Percentiles rank a stretch among this genome's conserved stretches.
Conservation (phyloP, 2,888 invertebrate genomes). For the Polydrusus cervinus region DNA sequence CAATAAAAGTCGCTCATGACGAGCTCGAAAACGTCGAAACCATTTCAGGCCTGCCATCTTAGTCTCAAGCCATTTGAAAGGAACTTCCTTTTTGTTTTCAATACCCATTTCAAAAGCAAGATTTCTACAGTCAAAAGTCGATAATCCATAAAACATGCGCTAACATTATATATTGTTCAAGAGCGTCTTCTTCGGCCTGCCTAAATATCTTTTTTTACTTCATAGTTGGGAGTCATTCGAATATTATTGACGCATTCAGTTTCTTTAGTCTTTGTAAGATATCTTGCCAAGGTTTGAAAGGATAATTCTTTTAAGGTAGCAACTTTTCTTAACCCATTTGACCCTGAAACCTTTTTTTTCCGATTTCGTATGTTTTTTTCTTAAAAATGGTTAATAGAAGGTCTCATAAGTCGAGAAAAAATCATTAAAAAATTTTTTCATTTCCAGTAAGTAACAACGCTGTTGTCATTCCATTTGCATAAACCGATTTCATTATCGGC, state of each 20-base stretch:
- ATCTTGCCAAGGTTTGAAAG: slow-evolving; percentile 40
- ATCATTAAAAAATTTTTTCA: too few species aligned
- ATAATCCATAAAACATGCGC: slow-evolving; percentile 32
- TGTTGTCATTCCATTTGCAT: too few species aligned
- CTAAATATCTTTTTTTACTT: slow-evolving; percentile 38
- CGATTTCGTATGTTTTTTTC: too few species aligned
- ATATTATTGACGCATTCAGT: slow-evolving; percentile 27
- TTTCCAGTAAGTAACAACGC: too few species aligned
- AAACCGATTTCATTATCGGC: too few species aligned
- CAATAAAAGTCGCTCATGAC: slow-evolving; percentile 36
- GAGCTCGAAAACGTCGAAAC: background rate
- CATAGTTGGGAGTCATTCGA: slow-evolving; percentile 43
- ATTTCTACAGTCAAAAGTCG: slow-evolving; percentile 27
- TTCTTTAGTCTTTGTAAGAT: slow-evolving; percentile 31
- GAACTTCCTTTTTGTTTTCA: slow-evolving; percentile 34
- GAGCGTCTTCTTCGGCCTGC: slow-evolving; percentile 22
- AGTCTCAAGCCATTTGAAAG: slow-evolving; percentile 65
- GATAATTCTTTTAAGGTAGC: slow-evolving; percentile 26
- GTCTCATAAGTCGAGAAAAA: too few species aligned
- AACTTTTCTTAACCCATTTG: background rate
- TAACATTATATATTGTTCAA: slow-evolving; percentile 35
- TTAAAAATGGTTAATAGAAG: too few species aligned
- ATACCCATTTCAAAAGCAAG: background rate
- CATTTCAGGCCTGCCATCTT: slow-evolving; percentile 58
- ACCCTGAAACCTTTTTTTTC: too few species aligned